phyloP scores from a whole-genome alignment of 1,140 invertebrate genomes.

The Drosophila pectinifera region DNA sequence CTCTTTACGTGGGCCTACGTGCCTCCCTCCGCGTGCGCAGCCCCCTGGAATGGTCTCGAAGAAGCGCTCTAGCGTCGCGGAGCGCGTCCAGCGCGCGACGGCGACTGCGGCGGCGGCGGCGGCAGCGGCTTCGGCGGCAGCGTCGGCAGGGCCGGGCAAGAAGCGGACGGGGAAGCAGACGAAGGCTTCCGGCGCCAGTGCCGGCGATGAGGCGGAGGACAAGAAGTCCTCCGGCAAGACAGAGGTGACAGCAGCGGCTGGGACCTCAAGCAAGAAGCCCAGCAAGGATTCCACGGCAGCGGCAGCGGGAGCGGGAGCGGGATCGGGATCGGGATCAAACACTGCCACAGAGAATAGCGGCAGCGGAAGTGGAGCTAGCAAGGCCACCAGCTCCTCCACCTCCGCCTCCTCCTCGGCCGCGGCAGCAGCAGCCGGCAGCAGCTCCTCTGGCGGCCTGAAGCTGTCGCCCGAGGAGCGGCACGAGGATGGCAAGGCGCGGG shows the following conservation, averaged over 20 bases:
- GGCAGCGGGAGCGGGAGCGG: not conserved
- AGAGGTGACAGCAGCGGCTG: slow-evolving; percentile 5
- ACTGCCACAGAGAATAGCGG: slow-evolving; percentile 16
- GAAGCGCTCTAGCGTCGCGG: slow-evolving; percentile 71
- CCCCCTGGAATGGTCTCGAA: slow-evolving; percentile 73
- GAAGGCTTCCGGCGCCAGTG: slow-evolving; percentile 21
- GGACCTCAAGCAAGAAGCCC: slow-evolving; percentile 34
- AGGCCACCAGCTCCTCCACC: slow-evolving; percentile 7
- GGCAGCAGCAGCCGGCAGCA: not conserved
- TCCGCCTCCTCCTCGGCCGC: not conserved
- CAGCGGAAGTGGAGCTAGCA: not conserved
- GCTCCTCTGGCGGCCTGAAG: slow-evolving; percentile 16
- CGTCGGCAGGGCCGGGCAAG: slow-evolving; percentile 34
- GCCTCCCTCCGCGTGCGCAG: slow-evolving; percentile 17
- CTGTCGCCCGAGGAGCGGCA: slow-evolving; percentile 59
- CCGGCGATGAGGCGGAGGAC: slow-evolving; percentile 53
- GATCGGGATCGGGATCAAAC: not conserved
- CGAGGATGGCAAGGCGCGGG: slow-evolving; percentile 78
- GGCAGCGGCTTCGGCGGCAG: slow-evolving; percentile 24
- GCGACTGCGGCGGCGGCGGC: slow-evolving; percentile 39
- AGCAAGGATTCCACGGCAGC: slow-evolving; percentile 22
- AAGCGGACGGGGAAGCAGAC: slow-evolving; percentile 60
- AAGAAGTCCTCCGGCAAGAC: slow-evolving; percentile 44
- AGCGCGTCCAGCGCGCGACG: slow-evolving; percentile 70
- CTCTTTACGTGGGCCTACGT: slow-evolving; percentile 17